These are phyloP conservation scores for Gymnorhina tibicen DNA, from an alignment of 2,113 vertebrate species.

Conservation along the genomic window DNA sequence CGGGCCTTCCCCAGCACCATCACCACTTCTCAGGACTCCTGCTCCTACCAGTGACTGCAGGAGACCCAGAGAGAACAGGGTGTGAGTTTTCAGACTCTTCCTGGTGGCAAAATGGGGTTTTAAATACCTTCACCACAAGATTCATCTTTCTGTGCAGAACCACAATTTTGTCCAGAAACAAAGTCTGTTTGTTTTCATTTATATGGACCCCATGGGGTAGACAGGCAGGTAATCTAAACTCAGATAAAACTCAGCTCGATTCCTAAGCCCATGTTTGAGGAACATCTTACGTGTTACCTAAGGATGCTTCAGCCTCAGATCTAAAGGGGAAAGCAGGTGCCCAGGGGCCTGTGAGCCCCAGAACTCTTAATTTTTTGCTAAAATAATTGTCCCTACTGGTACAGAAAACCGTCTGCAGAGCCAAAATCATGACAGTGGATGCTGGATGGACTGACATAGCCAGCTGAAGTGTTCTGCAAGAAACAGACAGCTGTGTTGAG, in stretches of 20 bases:
- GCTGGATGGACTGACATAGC: background rate
- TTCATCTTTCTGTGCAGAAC: background rate
- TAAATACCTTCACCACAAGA: background rate
- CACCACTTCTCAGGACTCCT: fast-evolving
- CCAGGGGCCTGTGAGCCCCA: background rate
- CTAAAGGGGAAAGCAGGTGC: background rate
- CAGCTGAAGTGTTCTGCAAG: background rate
- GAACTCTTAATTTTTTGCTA: background rate
- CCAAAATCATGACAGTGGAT: background rate
- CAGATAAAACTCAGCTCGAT: background rate
- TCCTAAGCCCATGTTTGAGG: background rate
- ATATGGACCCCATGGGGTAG: background rate
- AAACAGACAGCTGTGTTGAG: background rate
- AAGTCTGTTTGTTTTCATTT: background rate
- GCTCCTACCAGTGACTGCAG: background rate
- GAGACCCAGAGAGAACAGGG: background rate
- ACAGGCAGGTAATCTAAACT: background rate
- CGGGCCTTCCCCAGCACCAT: fast-evolving
- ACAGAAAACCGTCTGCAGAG: background rate
- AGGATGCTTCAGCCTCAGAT: background rate
- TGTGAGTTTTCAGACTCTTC: background rate
- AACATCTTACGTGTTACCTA: background rate
- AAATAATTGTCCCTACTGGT: background rate
- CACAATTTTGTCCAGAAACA: background rate
- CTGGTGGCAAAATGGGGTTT: background rate